phyloP scores from a whole-genome alignment of 1,140 invertebrate genomes.

The Samia ricini region DNA sequence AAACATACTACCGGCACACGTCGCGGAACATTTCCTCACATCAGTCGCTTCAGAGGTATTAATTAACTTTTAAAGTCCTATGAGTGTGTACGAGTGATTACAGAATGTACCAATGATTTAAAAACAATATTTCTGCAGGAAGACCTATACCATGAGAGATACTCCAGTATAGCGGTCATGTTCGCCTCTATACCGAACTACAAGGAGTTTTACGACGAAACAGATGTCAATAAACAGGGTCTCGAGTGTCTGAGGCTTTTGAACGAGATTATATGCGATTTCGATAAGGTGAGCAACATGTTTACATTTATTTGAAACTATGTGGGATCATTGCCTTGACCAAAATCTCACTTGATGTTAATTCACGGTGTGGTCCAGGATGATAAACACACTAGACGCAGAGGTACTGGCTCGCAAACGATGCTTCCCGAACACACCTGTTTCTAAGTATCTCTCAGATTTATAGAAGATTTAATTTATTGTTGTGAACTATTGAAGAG shows the following conservation, averaged over 20 bases:
- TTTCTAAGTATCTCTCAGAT: too few species aligned
- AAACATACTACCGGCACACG: constrained; percentile 97
- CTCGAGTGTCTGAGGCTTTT: constrained; percentile 95
- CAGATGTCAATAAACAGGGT: constrained; percentile 97
- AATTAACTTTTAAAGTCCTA: too few species aligned
- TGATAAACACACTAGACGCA: too few species aligned
- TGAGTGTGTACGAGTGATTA: too few species aligned
- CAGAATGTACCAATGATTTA: too few species aligned
- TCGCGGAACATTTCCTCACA: constrained; percentile 94
- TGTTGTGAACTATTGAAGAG: too few species aligned
- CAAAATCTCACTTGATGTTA: too few species aligned
- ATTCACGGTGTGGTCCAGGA: too few species aligned
- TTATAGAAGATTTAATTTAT: too few species aligned
- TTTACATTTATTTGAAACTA: constrained; percentile 13
- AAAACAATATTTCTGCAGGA: constrained; percentile 57
- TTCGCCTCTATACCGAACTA: constrained; percentile 99
- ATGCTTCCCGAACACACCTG: too few species aligned
- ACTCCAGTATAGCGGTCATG: constrained; percentile 97
- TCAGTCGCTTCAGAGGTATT: constrained; percentile 81
- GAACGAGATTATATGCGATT: constrained; percentile 99
- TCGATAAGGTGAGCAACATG: constrained; percentile 89
- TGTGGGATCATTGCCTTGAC: too few species aligned
- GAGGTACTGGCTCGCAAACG: too few species aligned
- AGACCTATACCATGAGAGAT: constrained; percentile 96
- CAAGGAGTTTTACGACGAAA: constrained; percentile 98